Evolutionary conservation across 2,113 vertebrate species (phyloP), one percentile per base, ranked within the genome.

Genomic region (Xenotilapia longispinis): DNA sequence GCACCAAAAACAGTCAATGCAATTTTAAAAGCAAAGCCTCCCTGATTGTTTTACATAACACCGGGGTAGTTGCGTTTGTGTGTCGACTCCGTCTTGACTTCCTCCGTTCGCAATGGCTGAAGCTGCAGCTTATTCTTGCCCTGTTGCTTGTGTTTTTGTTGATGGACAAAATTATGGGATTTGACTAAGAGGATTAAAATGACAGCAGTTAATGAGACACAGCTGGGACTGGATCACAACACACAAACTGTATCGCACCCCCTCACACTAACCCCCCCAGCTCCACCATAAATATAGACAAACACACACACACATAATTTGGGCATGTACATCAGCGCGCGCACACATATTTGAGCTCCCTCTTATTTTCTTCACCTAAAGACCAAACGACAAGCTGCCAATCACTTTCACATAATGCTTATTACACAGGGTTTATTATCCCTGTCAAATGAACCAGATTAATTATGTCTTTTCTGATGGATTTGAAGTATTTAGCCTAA

Each of bases 141-240:
- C 90, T 92, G 90, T 94, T 95, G 93, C 92, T 89, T 90, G 40
- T 94, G 88, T 94, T 95, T 93, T 92, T 95, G 93, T 96, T 95
- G 95, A 96, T 92, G 93, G 94, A 93, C 89, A 70, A 94, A 95
- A 94, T 96, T 94, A 95, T 92, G 93, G 95, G 93, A 96, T 95
- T 96, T 94, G 90, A 94, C 92, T 95, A 95, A 96, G 95, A 95
- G 95, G 95, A 96, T 95, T 95, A 95, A 92, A 95, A 93, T 95
- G 95, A 95, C 95, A 93, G 93, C 91, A 79, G 93, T 92, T 96
- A 95, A 96, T 96, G 95, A 96, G 95, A 90, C 94, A 90, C 94
- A 96, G 94, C 95, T 95, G 95, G 95, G 92, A 93, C 92, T 88
- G 89, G 89, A 94, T 93, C 92, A 92, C 91, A 92, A 89, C 90